Conservation (phyloP, 2,797 vertebrate genomes). For the Urophycis tenuis region DNA sequence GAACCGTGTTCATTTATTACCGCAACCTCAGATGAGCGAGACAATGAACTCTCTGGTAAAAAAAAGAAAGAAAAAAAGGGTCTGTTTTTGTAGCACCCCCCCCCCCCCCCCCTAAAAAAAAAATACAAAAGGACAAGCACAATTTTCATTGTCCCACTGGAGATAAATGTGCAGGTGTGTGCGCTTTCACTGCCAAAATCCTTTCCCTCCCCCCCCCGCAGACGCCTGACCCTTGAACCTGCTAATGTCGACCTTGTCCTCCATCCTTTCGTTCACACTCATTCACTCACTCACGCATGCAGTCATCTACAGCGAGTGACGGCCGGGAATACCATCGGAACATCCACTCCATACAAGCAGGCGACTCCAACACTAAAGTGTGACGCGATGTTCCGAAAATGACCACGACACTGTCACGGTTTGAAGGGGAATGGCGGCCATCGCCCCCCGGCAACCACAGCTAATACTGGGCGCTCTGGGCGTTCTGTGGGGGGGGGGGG, state of each 20-base stretch:
- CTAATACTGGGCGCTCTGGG: not conserved
- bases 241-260: not conserved
- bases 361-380: not conserved
- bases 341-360: not conserved
- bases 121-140: not conserved
- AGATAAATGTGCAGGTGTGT: not conserved
- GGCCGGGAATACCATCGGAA: no score
- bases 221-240: not conserved
- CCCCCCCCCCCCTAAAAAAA: no score
- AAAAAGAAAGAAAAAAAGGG: no score
- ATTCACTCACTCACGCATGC: not conserved
- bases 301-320: no score
- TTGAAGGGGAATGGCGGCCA: not conserved
- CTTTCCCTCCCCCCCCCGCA: no score
- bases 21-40: not conserved
- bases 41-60: not conserved
- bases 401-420: not conserved
- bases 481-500: not conserved
- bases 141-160: not conserved
- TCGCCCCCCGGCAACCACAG: not conserved
- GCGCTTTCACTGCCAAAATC: not conserved
- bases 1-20: not conserved
- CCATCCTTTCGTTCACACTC: not conserved
- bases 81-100: not conserved
- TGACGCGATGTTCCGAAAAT: not conserved